These are phyloP conservation scores for Tenthredo mesomela DNA, from an alignment of 2,888 invertebrate genomes.

Conservation along the genomic window DNA sequence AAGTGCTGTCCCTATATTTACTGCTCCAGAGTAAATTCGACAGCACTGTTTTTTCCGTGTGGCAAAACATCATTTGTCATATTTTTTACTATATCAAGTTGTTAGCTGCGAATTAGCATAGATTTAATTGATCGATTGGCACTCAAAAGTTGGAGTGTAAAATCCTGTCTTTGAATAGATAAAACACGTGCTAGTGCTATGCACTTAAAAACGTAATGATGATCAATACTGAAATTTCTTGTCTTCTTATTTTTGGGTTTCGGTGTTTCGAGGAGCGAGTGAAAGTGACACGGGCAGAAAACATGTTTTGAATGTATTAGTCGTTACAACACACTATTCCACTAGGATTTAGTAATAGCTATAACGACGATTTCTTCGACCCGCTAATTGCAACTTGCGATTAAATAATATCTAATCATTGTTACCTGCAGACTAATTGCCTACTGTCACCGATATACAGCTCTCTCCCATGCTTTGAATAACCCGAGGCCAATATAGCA, in stretches of 20 bases:
- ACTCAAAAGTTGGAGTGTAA: background rate
- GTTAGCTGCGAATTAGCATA: background rate
- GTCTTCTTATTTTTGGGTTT: background rate
- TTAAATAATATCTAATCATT: slow-evolving; percentile 34
- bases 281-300: slow-evolving; percentile 26
- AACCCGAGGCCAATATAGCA: background rate
- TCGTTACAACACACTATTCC: background rate
- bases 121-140: background rate
- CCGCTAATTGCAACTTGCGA: background rate
- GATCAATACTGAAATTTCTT: background rate
- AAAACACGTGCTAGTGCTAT: background rate
- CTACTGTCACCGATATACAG: background rate
- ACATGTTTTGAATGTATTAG: slow-evolving; percentile 21
- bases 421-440: background rate
- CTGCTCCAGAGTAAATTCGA: no score
- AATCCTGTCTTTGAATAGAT: background rate
- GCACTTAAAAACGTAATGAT: background rate
- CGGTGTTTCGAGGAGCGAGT: background rate
- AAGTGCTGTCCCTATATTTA: no score
- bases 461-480: background rate
- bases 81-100: background rate
- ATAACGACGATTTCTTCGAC: slow-evolving; percentile 1
- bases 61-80: background rate
- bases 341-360: background rate
- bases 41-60: no score